Base-by-base conservation (phyloP, 2,797 vertebrate genomes). In the Acanthurus leucopareius region DNA sequence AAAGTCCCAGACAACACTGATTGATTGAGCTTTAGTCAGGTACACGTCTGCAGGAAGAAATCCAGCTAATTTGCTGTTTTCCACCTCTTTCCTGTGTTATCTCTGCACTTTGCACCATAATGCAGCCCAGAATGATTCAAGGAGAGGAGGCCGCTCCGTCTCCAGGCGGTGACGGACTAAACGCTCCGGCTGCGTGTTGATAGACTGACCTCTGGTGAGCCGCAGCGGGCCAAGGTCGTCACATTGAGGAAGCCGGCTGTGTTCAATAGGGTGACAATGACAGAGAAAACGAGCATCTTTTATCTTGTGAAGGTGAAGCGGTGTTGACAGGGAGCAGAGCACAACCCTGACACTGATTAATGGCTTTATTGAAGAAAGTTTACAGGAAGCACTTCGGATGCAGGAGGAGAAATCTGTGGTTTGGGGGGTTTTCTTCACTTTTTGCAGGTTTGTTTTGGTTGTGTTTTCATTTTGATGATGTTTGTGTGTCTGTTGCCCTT, bases 21-120 rank as follows among this genome's bases (percentile, higher is more conserved):
- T 84, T 92, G 93, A 94, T 92, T 88, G 82, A 88, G 84, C 57
- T 78, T 19, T 77, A 89, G 86, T 70, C 77, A 84, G 86, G 84
- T 75, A 71, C 73, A 67, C 32, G 13, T 77, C 70, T 35, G 61
- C 48, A 53, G 44, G 47, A 78, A 79, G 77, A 85, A 61, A 69
- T 80, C 65, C 80, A 40, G 82, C 79, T 81, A 75, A 85, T 87
- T 92, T 78, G 75, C 74, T 64, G 72, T 83, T 89, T 85, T 78
- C 61, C 45, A 0, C 10, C 73, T 79, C 66, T 53, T 71, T 20
- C 38, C 47, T 14, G 17, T 44, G 51, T 71, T 80, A 65, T 82
- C 81, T 63, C 61, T 40, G 67, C 70, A 80, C 72, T 79, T 86
- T 82, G 70, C 53, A 44, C 68, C 75, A 84, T 70, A 69, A 75